Evolutionary conservation across 2,113 vertebrate species (phyloP), one percentile per base, ranked within the genome.

Genomic region (Patagioenas fasciata): DNA sequence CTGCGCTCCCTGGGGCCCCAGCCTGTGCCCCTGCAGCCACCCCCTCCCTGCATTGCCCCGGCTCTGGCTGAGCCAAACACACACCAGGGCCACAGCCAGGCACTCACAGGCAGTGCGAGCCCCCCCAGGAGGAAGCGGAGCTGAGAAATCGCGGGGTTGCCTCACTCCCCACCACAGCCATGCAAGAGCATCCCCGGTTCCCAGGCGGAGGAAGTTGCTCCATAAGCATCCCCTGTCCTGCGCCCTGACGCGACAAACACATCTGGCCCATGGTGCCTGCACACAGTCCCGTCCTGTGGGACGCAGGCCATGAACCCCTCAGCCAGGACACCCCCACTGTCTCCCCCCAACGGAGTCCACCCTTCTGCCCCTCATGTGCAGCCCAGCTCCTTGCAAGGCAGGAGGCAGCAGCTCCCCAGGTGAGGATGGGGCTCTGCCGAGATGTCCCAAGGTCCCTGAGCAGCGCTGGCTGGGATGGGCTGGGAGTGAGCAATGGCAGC

Each of bases 141-240:
- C 40, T 92, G 86, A 82, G 86, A 91, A 96, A 91, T 77, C n/a
- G 9, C 1, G 8, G 73, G 29, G 70, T 96, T 96, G 93, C 85
- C 87, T 93, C 91, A 95, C 40, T 61, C 54, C 42, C 34, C 16
- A 2, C 71, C 47, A 3, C 93, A 93, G 62, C 19, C 48, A 60
- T 90, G 94, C 91, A 96, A 96, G 80, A 80, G 29, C 84, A 60
- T 28, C 34, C 62, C 53, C 18, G 0, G 58, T 65, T 77, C 72
- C 56, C 6, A 1, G 16, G 50, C 0, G 7, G 64, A 89, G 96
- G 96, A 97, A 91, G 67, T 95, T 97, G 94, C 89, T 66, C 47
- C 95, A 97, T 51, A 38, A 50, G 69, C 90, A 66, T 51, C 50
- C 0, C 0, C 62, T 5, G 1, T 88, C 74, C 90, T 21, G 40